These are phyloP conservation scores for Dromaius novaehollandiae DNA, from an alignment of 2,113 vertebrate species.

Conservation along the genomic window DNA sequence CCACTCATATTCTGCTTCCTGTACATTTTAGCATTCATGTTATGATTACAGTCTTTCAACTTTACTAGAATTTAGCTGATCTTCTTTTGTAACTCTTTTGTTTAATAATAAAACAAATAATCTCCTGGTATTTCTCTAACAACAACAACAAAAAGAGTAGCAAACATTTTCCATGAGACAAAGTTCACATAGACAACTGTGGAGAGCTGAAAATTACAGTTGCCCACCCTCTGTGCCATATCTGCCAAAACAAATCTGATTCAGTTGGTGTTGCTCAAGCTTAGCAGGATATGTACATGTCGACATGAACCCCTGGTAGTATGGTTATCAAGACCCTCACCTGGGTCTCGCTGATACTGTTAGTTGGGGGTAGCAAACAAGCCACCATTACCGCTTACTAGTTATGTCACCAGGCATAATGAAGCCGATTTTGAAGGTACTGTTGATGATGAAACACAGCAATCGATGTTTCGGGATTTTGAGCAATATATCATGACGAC, in stretches of 20 bases:
- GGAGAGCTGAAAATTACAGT: not conserved
- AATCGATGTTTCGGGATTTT: not conserved
- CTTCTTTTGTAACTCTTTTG: not conserved
- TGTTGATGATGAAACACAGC: not conserved
- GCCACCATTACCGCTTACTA: not conserved
- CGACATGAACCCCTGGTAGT: not conserved
- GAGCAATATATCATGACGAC: not conserved
- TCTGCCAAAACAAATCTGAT: not conserved
- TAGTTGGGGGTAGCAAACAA: not conserved
- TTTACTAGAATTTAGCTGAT: not conserved
- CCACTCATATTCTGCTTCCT: not conserved
- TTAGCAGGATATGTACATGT: not conserved
- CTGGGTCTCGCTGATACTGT: not conserved
- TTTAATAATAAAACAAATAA: not conserved
- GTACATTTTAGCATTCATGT: not conserved
- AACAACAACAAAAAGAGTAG: not conserved
- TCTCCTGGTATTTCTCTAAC: not conserved
- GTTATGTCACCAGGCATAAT: not conserved
- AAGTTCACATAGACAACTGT: rapidly evolving
- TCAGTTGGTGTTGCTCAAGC: not conserved
- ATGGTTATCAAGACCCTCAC: not conserved
- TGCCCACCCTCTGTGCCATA: not conserved
- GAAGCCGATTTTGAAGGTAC: not conserved
- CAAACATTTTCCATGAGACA: not conserved
- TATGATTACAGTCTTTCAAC: not conserved